Evolutionary conservation across 2,113 vertebrate genomes (phyloP).

Genomic region (Pluvianellus socialis): DNA sequence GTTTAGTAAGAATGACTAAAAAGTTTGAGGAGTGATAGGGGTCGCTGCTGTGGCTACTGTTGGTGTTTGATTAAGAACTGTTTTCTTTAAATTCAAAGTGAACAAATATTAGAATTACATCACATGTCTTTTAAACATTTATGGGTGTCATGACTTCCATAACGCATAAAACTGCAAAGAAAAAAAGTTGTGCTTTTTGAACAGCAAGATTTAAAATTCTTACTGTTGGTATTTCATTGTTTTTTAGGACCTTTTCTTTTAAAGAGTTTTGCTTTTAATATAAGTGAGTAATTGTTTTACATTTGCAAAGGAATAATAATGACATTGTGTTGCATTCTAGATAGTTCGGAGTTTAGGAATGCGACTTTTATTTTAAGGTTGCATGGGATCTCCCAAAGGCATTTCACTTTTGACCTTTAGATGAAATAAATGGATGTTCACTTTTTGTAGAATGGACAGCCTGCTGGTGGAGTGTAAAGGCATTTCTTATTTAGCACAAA

Average conservation of each 20-base stretch:
- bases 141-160: background rate
- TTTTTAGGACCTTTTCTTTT: conserved; percentile 20
- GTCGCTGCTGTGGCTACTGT: background rate
- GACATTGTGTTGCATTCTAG: conserved; percentile 71
- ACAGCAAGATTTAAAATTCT: conserved; percentile 25
- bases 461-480: conserved; percentile 31
- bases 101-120: conserved; percentile 24
- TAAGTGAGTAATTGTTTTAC: conserved; percentile 71
- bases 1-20: background rate
- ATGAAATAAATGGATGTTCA: conserved; percentile 40
- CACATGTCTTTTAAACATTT: background rate
- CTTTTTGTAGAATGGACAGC: conserved; percentile 1
- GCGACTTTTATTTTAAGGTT: conserved; percentile 80
- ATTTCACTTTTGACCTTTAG: conserved; percentile 78
- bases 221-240: background rate
- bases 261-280: conserved; percentile 55
- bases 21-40: background rate
- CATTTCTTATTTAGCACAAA: conserved; percentile 68
- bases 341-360: conserved; percentile 72
- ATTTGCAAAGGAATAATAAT: conserved; percentile 72
- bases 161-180: background rate
- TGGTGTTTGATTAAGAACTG: background rate
- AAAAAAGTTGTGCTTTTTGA: conserved; percentile 26
- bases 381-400: conserved; percentile 68
- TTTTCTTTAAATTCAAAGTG: background rate